Percentiles rank a stretch among this genome's conserved stretches.
Evolutionary conservation across 2,888 invertebrate species (phyloP).

Genomic region (Xanthorhoe spadicearia): DNA sequence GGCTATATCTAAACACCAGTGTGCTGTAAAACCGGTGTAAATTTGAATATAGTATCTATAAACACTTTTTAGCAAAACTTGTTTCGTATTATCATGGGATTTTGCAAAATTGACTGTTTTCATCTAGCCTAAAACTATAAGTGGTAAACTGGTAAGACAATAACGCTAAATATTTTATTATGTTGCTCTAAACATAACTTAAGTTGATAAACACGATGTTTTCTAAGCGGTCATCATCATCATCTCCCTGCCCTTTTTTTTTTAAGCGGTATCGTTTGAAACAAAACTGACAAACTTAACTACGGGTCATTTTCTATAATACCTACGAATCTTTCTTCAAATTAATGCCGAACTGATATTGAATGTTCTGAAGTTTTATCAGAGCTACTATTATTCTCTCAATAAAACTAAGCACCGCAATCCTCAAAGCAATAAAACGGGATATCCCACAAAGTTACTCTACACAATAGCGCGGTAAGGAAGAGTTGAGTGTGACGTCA

Average conservation of each 20-base stretch:
- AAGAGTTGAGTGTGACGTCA: conserved; percentile 68
- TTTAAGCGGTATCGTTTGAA: too few species aligned
- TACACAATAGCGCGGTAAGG: conserved; percentile 32
- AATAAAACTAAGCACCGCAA: conserved; percentile 82
- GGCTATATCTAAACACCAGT: conserved; percentile 68
- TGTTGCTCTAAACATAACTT: too few species aligned
- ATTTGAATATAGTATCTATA: conserved; percentile 13
- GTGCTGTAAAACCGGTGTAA: conserved; percentile 70
- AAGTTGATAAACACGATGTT: too few species aligned
- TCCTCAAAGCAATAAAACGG: conserved; percentile 75
- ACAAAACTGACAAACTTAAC: too few species aligned
- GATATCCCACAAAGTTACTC: conserved; percentile 58
- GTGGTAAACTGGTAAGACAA: too few species aligned
- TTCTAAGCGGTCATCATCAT: too few species aligned
- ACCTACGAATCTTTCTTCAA: too few species aligned
- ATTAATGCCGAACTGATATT: too few species aligned
- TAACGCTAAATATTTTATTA: too few species aligned
- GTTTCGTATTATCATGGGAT: background rate
- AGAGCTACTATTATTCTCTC: conserved; percentile 31
- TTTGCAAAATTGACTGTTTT: background rate
- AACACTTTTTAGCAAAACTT: background rate
- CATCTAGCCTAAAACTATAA: too few species aligned
- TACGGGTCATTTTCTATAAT: too few species aligned
- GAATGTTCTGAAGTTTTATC: background rate
- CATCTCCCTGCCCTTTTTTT: too few species aligned